Evolutionary conservation across 2,113 vertebrate species (phyloP).

Genomic region (Sebastes fasciatus): DNA sequence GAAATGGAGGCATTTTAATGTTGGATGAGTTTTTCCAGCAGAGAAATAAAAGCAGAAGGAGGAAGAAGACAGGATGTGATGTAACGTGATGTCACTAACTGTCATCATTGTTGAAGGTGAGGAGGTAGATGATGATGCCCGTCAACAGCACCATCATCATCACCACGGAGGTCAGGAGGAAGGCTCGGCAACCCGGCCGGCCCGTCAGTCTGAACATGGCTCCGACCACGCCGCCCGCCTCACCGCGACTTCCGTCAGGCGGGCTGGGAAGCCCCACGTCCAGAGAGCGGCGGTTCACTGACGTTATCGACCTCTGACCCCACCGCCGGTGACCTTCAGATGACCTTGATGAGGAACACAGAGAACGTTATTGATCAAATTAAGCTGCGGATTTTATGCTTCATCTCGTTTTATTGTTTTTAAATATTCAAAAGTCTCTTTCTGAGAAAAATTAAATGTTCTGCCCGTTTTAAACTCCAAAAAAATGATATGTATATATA

Average conservation of each 20-base stretch:
- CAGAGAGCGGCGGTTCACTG: constrained; percentile 63
- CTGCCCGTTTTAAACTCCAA: too few species aligned
- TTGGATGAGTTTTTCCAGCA: not conserved
- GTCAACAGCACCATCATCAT: constrained; percentile 73
- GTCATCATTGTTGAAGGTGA: rapidly evolving
- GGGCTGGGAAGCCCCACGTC: constrained; percentile 77
- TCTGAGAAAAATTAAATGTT: too few species aligned
- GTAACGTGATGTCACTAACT: not conserved
- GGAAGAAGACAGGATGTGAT: constrained; percentile 4
- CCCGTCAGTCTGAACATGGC: constrained; percentile 54
- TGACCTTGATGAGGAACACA: constrained; percentile 29
- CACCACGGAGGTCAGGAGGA: constrained; percentile 64
- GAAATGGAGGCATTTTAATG: not conserved
- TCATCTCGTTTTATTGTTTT: too few species aligned
- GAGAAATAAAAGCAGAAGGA: too few species aligned
- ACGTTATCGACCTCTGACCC: constrained; percentile 25
- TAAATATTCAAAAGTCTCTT: not conserved
- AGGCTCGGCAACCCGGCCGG: constrained; percentile 53
- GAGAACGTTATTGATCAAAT: not conserved
- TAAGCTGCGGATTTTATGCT: not conserved
- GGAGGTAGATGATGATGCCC: constrained; percentile 66
- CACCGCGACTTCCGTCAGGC: rapidly evolving
- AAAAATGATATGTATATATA: too few species aligned
- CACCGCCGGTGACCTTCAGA: not conserved
- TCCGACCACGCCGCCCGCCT: not conserved